These are phyloP conservation scores for Chlorospingus flavigularis DNA, from an alignment of 2,797 vertebrate species.

Conservation along the genomic window DNA sequence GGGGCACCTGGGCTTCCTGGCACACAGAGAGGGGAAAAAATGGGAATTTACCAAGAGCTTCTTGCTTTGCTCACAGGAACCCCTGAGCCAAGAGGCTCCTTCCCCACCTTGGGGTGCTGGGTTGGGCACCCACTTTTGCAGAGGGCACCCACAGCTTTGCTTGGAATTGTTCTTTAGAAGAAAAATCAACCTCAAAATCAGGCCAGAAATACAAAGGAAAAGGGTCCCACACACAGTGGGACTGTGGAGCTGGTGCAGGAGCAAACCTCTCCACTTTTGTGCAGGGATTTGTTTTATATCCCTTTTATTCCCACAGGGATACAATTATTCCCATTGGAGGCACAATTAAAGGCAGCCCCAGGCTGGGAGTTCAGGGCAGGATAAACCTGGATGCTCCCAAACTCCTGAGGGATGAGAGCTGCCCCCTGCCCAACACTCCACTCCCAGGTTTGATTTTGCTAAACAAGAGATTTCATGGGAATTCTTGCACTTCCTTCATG, in stretches of 20 bases:
- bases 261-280: background rate
- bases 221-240: background rate
- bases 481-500: background rate
- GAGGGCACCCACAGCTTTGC: background rate
- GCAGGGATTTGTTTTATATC: background rate
- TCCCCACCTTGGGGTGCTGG: background rate
- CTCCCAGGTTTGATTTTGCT: background rate
- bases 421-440: background rate
- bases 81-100: background rate
- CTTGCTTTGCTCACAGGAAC: background rate
- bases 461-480: background rate
- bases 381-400: background rate
- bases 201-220: rapidly evolving
- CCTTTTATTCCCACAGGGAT: background rate
- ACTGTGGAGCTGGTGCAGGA: background rate
- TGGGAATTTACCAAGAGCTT: rapidly evolving
- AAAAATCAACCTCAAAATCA: background rate
- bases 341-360: background rate
- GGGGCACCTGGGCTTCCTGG: background rate
- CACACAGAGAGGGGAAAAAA: rapidly evolving
- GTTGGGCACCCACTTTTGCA: background rate
- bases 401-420: background rate
- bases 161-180: rapidly evolving
- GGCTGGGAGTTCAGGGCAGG: background rate
- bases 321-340: background rate